Evolutionary conservation across 2,113 vertebrate genomes (phyloP).

Genomic region (Engraulis encrasicolus): DNA sequence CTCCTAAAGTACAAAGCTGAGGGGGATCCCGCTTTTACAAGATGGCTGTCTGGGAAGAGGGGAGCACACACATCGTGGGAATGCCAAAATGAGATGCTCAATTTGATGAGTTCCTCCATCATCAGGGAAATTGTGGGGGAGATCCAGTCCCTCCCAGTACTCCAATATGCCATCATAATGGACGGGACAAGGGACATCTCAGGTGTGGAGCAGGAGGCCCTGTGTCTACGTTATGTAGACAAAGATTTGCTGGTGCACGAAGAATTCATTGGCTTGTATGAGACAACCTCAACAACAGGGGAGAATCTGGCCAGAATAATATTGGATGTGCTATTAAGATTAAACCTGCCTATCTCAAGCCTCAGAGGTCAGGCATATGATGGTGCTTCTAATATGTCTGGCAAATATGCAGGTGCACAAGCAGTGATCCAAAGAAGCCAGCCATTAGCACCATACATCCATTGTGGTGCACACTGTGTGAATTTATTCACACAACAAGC

Average conservation of each 20-base stretch:
- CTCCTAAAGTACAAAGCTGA: constrained; percentile 40
- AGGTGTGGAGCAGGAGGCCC: constrained; percentile 33
- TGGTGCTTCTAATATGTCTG: neutral
- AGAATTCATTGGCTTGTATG: constrained; percentile 35
- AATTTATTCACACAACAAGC: neutral
- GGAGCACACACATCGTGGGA: constrained; percentile 24
- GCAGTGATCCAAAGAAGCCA: too few species aligned
- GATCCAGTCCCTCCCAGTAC: constrained; percentile 6
- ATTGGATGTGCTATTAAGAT: constrained; percentile 22
- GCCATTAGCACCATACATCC: neutral
- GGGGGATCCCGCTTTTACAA: constrained; percentile 24
- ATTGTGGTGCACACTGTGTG: constrained; percentile 15
- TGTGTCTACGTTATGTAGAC: constrained; percentile 37
- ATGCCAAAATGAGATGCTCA: constrained; percentile 28
- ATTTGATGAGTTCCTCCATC: neutral
- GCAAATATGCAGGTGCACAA: too few species aligned
- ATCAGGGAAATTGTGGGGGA: neutral
- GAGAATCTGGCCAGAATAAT: constrained; percentile 33
- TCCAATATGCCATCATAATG: constrained; percentile 35
- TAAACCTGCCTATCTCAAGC: constrained; percentile 29
- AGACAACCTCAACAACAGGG: constrained; percentile 37
- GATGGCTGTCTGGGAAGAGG: constrained; percentile 43
- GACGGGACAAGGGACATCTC: constrained; percentile 30
- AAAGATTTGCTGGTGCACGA: constrained; percentile 32
- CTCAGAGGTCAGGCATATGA: constrained; percentile 25